Conservation (phyloP, 2,113 vertebrate genomes). For the Larimichthys polyactis region DNA sequence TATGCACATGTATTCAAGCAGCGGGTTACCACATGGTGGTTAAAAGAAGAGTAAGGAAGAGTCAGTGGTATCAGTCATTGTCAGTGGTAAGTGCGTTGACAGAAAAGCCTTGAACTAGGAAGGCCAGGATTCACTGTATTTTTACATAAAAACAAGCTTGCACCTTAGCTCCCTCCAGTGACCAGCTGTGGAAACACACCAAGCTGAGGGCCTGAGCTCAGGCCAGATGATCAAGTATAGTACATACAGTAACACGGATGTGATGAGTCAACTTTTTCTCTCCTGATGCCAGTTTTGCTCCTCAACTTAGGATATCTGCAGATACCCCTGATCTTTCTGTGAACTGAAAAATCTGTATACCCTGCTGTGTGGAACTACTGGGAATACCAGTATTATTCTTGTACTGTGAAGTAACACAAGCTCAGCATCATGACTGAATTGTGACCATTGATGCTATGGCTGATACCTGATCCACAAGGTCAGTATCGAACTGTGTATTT, state of each 20-base stretch:
- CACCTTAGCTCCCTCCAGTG: conserved; percentile 66
- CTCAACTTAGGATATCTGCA: background rate
- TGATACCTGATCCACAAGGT: background rate
- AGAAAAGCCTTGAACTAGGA: background rate
- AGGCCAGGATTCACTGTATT: background rate
- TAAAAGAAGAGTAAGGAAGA: background rate
- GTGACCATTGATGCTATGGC: background rate
- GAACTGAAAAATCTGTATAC: background rate
- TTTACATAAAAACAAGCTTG: conserved; percentile 10
- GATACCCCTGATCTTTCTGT: background rate
- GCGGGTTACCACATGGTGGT: background rate
- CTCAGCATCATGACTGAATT: background rate
- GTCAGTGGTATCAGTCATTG: background rate
- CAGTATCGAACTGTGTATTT: background rate
- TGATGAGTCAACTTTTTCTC: background rate
- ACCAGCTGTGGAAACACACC: conserved; percentile 37
- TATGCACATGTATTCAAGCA: background rate
- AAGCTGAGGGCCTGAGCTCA: background rate
- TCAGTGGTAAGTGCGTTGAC: background rate
- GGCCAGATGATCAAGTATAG: background rate
- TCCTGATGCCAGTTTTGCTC: background rate
- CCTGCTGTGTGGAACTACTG: background rate
- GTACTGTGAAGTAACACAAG: background rate
- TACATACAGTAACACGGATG: background rate
- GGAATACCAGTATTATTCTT: too few relatives aligned